These are phyloP conservation scores for Portunus trituberculatus DNA, from an alignment of 1,140 invertebrate species.

Conservation along the genomic window DNA sequence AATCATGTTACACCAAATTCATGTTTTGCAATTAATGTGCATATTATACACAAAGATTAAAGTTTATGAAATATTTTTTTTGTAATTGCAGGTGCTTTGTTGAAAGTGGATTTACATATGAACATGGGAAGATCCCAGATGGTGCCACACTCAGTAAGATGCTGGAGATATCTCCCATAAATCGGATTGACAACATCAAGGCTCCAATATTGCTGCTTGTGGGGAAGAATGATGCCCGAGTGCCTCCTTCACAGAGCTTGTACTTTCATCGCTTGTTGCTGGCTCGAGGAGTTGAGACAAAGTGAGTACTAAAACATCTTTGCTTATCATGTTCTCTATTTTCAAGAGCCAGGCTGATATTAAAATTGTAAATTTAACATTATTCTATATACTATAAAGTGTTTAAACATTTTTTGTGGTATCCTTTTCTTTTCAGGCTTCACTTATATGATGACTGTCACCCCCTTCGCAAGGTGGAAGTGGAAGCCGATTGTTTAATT, in stretches of 20 bases:
- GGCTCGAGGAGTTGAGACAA: constrained; percentile 60
- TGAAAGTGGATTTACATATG: constrained; percentile 33
- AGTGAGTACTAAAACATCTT: constrained; percentile 41
- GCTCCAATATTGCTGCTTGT: constrained; percentile 52
- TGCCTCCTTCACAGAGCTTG: constrained; percentile 32
- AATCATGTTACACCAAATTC: too few species aligned
- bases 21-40: too few species aligned
- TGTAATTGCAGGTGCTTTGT: constrained; percentile 54
- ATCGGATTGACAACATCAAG: constrained; percentile 50
- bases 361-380: background rate
- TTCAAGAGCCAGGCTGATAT: background rate
- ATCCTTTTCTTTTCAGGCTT: constrained; percentile 44
- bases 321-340: background rate
- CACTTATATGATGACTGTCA: constrained; percentile 57
- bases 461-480: constrained; percentile 50
- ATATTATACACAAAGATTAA: background rate
- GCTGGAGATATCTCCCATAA: constrained; percentile 52
- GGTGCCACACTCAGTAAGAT: constrained; percentile 36
- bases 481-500: constrained; percentile 31
- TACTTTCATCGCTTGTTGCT: constrained; percentile 61
- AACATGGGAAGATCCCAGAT: constrained; percentile 48
- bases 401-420: background rate
- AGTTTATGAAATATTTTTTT: background rate
- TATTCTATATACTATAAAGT: background rate
- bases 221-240: constrained; percentile 50